These are phyloP conservation scores for Calliphora vicina DNA, from an alignment of 1,140 invertebrate species.

Conservation along the genomic window DNA sequence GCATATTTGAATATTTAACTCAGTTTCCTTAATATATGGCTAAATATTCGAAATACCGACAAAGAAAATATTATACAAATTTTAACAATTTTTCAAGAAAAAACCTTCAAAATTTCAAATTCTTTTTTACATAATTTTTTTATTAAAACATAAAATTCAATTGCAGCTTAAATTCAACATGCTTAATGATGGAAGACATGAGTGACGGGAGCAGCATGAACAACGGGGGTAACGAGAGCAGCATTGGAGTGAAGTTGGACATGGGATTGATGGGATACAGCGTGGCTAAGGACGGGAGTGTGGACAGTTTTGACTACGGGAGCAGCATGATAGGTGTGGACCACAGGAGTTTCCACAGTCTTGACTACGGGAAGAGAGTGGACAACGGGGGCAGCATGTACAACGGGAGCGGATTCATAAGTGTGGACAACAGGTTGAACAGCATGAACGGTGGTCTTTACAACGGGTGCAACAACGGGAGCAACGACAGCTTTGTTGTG, in stretches of 20 bases:
- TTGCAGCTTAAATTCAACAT: neutral
- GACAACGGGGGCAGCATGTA: constrained; percentile 37
- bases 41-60: too few relatives aligned
- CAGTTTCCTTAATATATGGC: too few relatives aligned
- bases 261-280: constrained; percentile 26
- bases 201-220: constrained; percentile 10
- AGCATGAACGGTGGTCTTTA: constrained; percentile 51
- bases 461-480: constrained; percentile 54
- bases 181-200: constrained; percentile 19
- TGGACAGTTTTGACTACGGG: constrained; percentile 48
- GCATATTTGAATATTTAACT: too few relatives aligned
- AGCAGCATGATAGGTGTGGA: constrained; percentile 44
- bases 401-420: constrained; percentile 43
- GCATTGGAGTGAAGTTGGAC: constrained; percentile 18
- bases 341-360: constrained; percentile 43
- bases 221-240: neutral
- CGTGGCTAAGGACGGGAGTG: constrained; percentile 30
- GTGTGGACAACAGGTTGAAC: constrained; percentile 41
- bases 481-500: constrained; percentile 50
- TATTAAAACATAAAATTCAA: constrained; percentile 33
- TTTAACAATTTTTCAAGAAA: too few relatives aligned
- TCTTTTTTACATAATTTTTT: too few relatives aligned
- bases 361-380: constrained; percentile 52
- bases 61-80: too few relatives aligned
- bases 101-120: too few relatives aligned